phyloP scores from a whole-genome alignment of 2,888 invertebrate species.

The Rhogogaster chlorosoma region DNA sequence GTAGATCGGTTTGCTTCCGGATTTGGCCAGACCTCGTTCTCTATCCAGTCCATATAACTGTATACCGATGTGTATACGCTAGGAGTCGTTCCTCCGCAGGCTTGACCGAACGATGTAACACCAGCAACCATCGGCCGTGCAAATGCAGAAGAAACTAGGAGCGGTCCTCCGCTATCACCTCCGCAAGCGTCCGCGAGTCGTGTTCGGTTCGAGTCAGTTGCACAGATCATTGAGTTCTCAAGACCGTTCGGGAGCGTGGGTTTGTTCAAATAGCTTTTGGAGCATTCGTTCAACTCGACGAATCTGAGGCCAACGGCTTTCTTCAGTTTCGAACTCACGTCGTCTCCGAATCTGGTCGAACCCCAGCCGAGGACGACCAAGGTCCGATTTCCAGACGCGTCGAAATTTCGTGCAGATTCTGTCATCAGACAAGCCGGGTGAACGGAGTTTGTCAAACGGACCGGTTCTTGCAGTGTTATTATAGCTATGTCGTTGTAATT shows the following conservation, averaged over 20 bases:
- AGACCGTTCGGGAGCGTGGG: constrained; percentile 66
- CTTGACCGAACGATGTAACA: constrained; percentile 70
- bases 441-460: constrained; percentile 60
- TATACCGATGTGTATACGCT: constrained; percentile 70
- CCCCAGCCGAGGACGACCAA: constrained; percentile 72
- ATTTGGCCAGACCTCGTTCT: constrained; percentile 68
- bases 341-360: constrained; percentile 58
- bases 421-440: constrained; percentile 71
- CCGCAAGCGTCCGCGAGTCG: constrained; percentile 67
- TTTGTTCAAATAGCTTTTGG: constrained; percentile 57
- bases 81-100: constrained; percentile 67
- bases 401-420: constrained; percentile 58
- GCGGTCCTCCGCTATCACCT: constrained; percentile 73
- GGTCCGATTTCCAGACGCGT: constrained; percentile 55
- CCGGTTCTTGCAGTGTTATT: constrained; percentile 62
- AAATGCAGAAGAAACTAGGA: constrained; percentile 62
- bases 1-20: background rate
- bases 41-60: constrained; percentile 72
- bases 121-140: constrained; percentile 65
- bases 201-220: constrained; percentile 63
- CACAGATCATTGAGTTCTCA: constrained; percentile 68
- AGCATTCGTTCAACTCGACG: constrained; percentile 62
- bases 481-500: constrained; percentile 71
- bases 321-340: constrained; percentile 61
- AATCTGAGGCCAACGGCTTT: constrained; percentile 67